Evolutionary conservation across 1,140 invertebrate species (phyloP), one percentile per base, ranked within the genome.

Genomic region (Aphidius ervi): DNA sequence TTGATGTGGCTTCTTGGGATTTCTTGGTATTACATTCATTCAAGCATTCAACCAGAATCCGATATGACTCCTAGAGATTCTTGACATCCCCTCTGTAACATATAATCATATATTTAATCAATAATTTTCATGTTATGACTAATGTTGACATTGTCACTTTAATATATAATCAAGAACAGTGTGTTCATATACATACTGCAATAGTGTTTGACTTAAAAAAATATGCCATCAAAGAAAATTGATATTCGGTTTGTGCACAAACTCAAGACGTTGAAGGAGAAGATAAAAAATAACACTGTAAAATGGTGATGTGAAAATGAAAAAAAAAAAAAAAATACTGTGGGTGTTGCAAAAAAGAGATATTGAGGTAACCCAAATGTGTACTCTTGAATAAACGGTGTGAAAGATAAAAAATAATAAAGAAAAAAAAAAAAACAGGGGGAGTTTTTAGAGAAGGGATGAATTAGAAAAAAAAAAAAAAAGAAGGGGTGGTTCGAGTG

Each of bases 231-330:
- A 16, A 16, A 16, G 16, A 16, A 16, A 16, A 16, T 16, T 16
- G 0, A 16, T 16, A 16, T 16, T 16, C 23, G 1, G 23, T 31
- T 31, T 31, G 23, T 31, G 23, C 23, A 31, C 4, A 31, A 4
- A 31, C 4, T 2, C 2, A 4, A 31, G 23, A 31, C 23, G 23
- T 31, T 40, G 46, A 41, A 23, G 7, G 10, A 41, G 31, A 59
- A 48, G 41, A 49, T 31, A 16, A 45, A 16, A 47, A 55, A 58
- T 59, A 46, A 49, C 49, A 20, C 58, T 31, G 47, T 61, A 57
- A 67, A 67, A 66, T 65, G 59, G 50, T 57, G 56, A 63, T 41
- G 59, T 47, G 59, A 61, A 65, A 69, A 65, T 59, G 57, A 48
- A 42, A 58, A 64, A 64, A 52, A n/a, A n/a, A 41, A 9, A 20